Percentiles rank a stretch among this genome's conserved stretches.
Evolutionary conservation across 2,888 invertebrate genomes (phyloP).

Genomic region (Zaprionus lineosus): DNA sequence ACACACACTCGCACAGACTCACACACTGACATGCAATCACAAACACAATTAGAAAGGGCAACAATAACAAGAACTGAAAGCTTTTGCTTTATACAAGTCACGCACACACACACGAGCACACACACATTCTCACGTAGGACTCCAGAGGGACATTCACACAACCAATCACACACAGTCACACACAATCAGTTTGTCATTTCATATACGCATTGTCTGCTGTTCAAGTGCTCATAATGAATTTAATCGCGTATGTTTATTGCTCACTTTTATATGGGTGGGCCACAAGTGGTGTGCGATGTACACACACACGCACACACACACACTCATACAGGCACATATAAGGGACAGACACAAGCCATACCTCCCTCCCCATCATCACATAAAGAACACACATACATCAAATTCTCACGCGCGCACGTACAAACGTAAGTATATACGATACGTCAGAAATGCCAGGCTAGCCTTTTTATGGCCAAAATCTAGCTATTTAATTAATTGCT

Average conservation of each 20-base stretch:
- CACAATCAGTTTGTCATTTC: conserved; percentile 64
- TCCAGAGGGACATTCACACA: conserved; percentile 31
- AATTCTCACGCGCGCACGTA: conserved; percentile 22
- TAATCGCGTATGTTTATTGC: conserved; percentile 82
- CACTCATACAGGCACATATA: neutral
- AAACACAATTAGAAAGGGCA: conserved; percentile 57
- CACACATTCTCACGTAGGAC: conserved; percentile 22
- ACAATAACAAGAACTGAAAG: conserved; percentile 42
- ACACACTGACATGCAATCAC: conserved; percentile 21
- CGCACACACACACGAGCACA: conserved; percentile 28
- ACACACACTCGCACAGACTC: neutral
- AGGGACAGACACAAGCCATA: too few species aligned
- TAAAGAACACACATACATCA: conserved; percentile 18
- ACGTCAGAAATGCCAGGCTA: neutral
- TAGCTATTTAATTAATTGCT: too few species aligned
- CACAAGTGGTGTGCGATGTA: conserved; percentile 1
- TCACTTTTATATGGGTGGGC: conserved; percentile 62
- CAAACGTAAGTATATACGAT: neutral
- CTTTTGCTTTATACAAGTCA: conserved; percentile 45
- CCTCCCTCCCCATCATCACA: too few species aligned
- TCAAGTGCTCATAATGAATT: conserved; percentile 81
- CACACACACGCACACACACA: conserved; percentile 1
- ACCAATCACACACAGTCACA: conserved; percentile 24
- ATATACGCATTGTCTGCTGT: conserved; percentile 68
- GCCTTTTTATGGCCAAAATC: neutral